phyloP scores from a whole-genome alignment of 2,888 invertebrate species.

The Macaria liturata region DNA sequence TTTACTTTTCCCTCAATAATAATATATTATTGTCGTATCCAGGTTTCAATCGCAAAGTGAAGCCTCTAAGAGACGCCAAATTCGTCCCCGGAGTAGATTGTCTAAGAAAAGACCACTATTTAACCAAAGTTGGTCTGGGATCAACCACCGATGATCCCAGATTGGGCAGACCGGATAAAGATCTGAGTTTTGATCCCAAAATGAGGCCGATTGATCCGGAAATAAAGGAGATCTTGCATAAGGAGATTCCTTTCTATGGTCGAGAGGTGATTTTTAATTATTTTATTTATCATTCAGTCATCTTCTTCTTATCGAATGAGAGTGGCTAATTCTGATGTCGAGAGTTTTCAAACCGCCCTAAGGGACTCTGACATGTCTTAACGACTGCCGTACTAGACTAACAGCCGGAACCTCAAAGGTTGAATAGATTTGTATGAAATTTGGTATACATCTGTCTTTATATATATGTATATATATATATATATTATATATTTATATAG shows the following conservation, averaged over 20 bases:
- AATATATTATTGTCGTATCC: slow-evolving; percentile 22
- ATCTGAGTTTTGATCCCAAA: slow-evolving; percentile 44
- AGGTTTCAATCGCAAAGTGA: slow-evolving; percentile 37
- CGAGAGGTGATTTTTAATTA: slow-evolving; percentile 29
- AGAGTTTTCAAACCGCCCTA: too few relatives aligned
- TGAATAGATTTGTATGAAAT: too few relatives aligned
- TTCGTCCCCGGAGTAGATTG: slow-evolving; percentile 38
- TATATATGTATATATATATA: too few relatives aligned
- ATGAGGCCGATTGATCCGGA: slow-evolving; percentile 52
- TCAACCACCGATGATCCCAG: slow-evolving; percentile 49
- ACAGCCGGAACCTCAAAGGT: too few relatives aligned
- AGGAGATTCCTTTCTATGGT: slow-evolving; percentile 48
- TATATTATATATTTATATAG: too few relatives aligned
- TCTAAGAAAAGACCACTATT: slow-evolving; percentile 48
- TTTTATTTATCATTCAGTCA: too few relatives aligned
- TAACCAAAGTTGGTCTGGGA: slow-evolving; percentile 51
- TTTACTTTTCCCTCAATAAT: slow-evolving; percentile 43
- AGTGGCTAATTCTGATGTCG: too few relatives aligned
- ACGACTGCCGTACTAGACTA: too few relatives aligned
- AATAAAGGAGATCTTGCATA: slow-evolving; percentile 45
- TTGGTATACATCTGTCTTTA: too few relatives aligned
- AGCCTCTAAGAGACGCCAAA: slow-evolving; percentile 42
- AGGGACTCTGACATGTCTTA: too few relatives aligned
- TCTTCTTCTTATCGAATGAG: too few relatives aligned
- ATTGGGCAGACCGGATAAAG: slow-evolving; percentile 45